These are phyloP conservation scores for Caenorhabditis panamensis DNA, from an alignment of 2,888 invertebrate species.

Conservation along the genomic window DNA sequence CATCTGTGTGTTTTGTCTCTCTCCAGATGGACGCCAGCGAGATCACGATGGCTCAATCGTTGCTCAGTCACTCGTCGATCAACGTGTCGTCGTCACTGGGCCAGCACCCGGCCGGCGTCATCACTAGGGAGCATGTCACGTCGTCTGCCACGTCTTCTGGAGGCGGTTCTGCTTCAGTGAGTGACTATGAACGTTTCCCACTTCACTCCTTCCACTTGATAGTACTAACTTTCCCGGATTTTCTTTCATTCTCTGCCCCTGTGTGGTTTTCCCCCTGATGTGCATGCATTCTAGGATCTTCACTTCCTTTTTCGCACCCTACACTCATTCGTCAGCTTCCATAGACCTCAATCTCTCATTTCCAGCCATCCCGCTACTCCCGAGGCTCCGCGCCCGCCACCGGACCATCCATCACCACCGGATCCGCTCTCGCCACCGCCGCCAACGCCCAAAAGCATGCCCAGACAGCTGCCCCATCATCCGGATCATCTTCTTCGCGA, in stretches of 20 bases:
- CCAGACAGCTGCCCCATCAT: conserved; percentile 15
- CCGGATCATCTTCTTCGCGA: conserved; percentile 56
- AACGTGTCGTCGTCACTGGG: conserved; percentile 63
- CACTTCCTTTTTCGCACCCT: too few species aligned
- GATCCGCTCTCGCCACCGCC: conserved; percentile 54
- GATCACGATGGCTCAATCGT: conserved; percentile 67
- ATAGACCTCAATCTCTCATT: conserved; percentile 7
- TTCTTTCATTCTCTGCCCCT: not conserved
- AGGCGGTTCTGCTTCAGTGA: conserved; percentile 54
- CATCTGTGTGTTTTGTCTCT: conserved; percentile 55
- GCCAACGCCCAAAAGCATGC: conserved; percentile 53
- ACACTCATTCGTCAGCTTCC: too few species aligned
- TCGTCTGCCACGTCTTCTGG: conserved; percentile 31
- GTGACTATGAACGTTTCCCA: conserved; percentile 13
- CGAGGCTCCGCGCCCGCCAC: conserved; percentile 41
- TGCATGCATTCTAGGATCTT: too few species aligned
- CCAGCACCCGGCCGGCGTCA: conserved; percentile 59
- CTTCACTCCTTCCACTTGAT: not conserved
- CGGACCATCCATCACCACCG: conserved; percentile 41
- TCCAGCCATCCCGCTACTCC: conserved; percentile 69
- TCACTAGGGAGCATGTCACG: conserved; percentile 61
- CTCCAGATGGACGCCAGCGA: conserved; percentile 72
- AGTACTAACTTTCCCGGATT: not conserved
- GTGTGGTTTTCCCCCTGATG: not conserved
- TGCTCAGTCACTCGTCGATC: conserved; percentile 69